Percentiles rank a stretch among this genome's conserved stretches.
Conservation (phyloP, 2,888 invertebrate genomes). For the Cataglyphis albicans region DNA sequence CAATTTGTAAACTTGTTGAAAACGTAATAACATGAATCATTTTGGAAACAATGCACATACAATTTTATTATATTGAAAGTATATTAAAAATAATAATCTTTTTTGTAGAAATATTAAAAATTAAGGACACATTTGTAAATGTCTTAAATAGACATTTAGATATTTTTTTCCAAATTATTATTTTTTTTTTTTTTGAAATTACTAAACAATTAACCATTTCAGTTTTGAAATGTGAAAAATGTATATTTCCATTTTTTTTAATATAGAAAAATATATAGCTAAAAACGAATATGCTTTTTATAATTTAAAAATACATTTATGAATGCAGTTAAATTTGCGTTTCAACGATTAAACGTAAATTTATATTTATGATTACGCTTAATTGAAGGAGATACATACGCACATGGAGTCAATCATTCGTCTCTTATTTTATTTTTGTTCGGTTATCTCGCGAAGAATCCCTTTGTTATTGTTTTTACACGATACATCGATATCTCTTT, state of each 20-base stretch:
- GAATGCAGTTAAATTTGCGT: neutral
- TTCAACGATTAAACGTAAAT: neutral
- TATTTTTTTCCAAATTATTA: neutral
- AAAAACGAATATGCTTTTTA: neutral
- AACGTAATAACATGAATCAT: slow-evolving; percentile 27
- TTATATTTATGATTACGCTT: neutral
- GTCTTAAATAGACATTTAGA: neutral
- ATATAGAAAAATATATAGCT: neutral
- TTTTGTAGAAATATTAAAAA: slow-evolving; percentile 2
- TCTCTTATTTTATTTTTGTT: neutral
- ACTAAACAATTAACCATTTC: neutral
- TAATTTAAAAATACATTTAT: neutral
- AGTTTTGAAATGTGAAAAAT: neutral
- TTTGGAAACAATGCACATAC: neutral
- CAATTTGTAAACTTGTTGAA: slow-evolving; percentile 26
- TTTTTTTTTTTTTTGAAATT: neutral
- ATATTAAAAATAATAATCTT: neutral
- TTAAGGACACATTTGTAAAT: neutral
- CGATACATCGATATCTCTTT: slow-evolving; percentile 66
- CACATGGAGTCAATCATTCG: neutral
- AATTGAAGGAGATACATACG: neutral
- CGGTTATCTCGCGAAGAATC: slow-evolving; percentile 23
- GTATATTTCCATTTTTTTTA: neutral
- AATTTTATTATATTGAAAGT: slow-evolving; percentile 4
- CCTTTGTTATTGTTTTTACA: neutral